Base-by-base conservation (phyloP, 2,113 vertebrate species). In the Hippolais icterina region DNA sequence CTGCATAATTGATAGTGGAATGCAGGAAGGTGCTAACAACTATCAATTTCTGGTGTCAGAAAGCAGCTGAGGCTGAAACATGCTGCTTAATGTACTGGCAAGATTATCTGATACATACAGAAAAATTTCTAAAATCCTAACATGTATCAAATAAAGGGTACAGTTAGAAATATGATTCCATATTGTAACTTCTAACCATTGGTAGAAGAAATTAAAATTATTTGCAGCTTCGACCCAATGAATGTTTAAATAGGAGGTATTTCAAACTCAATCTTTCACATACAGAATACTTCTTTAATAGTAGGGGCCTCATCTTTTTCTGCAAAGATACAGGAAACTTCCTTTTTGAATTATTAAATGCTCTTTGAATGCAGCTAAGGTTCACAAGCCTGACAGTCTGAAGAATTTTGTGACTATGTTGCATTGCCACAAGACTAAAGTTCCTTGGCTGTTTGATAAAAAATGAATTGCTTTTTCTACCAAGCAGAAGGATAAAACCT, bases 281-380 rank as follows among this genome's bases (percentile, higher is more conserved):
- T 29, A 75, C 4, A 24, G 21, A 75, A 74, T 83, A 50, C 10
- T 80, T 78, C 15, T 76, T 86, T 81, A 92, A 59, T 28, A 74
- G 10, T 22, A 53, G 47, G 29, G 60, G 39, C 53, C 17, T 54
- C 46, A 49, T 56, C 44, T 90, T 76, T 87, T 71, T 57, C 64
- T 87, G 61, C 74, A 95, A 89, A 65, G 68, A 76, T 66, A 90
- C 41, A 83, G 69, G 27, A 96, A 95, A 75, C 61, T 90, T 95
- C 46, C 50, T 76, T 74, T 74, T 49, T 96, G 80, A 96, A 97
- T 98, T 97, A 98, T 97, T 97, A 90, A 98, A 59, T n/a, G 54
- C 27, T 64, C 29, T 93, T 79, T 87, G 95, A 94, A 96, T 75
- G 53, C 87, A 96, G 88, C 76, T 54, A 39, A 39, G 65, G 86